A percentile compares a stretch with the other conserved stretches of the same genome.
These are phyloP conservation scores for Junonia oenone DNA, from an alignment of 2,888 invertebrate species.

Conservation along the genomic window DNA sequence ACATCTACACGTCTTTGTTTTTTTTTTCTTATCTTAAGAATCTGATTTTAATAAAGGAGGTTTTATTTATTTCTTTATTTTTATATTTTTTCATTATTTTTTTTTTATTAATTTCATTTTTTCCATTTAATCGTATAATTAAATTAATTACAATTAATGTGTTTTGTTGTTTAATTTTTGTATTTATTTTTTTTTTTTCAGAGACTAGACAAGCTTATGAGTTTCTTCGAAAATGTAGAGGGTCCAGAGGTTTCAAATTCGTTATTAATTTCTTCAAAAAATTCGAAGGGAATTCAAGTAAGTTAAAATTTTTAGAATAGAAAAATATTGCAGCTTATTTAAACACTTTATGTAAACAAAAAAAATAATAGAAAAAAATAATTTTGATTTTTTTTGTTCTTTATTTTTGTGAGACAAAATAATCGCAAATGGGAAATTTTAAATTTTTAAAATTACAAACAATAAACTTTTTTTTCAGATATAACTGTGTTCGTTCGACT, in stretches of 20 bases:
- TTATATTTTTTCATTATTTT: too few species aligned
- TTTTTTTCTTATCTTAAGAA: too few species aligned
- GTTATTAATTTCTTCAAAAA: slow-evolving; percentile 38
- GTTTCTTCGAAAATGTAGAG: slow-evolving; percentile 11
- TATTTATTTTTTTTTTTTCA: neutral
- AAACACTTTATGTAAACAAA: too few species aligned
- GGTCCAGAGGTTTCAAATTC: slow-evolving; percentile 2
- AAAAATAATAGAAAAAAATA: too few species aligned
- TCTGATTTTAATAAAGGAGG: too few species aligned
- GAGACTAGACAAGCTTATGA: slow-evolving; percentile 6
- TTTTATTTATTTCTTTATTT: too few species aligned
- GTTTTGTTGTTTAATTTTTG: too few species aligned
- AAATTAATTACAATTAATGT: neutral
- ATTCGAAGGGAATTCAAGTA: slow-evolving; percentile 43
- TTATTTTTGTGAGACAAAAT: too few species aligned
- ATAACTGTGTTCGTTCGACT: slow-evolving; percentile 39
- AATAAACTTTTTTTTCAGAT: slow-evolving; percentile 36
- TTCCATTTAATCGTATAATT: neutral
- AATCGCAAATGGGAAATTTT: too few species aligned
- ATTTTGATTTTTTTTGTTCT: too few species aligned
- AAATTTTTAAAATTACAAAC: neutral
- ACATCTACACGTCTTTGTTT: too few species aligned
- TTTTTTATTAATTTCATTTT: too few species aligned
- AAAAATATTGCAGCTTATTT: neutral
- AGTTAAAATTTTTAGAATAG: slow-evolving; percentile 31